phyloP scores from a whole-genome alignment of 2,888 invertebrate genomes.

The Drosophila yooni region DNA sequence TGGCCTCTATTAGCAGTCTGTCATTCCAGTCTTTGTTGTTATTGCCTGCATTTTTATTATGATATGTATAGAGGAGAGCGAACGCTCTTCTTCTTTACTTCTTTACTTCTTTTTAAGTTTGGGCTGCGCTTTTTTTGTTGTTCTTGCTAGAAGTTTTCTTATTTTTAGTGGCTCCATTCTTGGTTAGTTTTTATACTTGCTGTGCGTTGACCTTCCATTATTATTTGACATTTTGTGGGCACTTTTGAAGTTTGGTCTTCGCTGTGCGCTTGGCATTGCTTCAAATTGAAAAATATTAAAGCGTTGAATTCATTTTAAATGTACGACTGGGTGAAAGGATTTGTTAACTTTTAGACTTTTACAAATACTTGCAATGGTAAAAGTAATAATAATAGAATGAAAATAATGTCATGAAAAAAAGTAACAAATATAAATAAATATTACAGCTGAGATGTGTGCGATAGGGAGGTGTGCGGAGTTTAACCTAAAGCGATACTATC shows the following conservation, averaged over 20 bases:
- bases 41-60: slow-evolving; percentile 42
- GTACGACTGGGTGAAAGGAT: slow-evolving; percentile 6
- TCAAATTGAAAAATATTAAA: slow-evolving; percentile 43
- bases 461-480: too few species aligned
- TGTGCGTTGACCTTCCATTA: slow-evolving; percentile 61
- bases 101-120: slow-evolving; percentile 16
- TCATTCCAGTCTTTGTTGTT: slow-evolving; percentile 43
- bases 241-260: slow-evolving; percentile 32
- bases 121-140: slow-evolving; percentile 30
- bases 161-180: slow-evolving; percentile 38
- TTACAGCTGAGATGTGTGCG: background rate
- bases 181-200: slow-evolving; percentile 36
- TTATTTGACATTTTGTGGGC: slow-evolving; percentile 61
- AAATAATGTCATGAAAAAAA: background rate
- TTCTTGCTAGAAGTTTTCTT: slow-evolving; percentile 13
- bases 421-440: background rate
- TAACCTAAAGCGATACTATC: too few species aligned
- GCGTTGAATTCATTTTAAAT: slow-evolving; percentile 20
- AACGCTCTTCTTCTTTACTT: slow-evolving; percentile 1
- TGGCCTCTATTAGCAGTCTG: slow-evolving; percentile 62
- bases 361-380: background rate
- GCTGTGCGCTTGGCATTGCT: slow-evolving; percentile 1
- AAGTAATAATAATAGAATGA: background rate
- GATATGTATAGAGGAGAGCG: slow-evolving; percentile 27
- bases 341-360: background rate